Conservation (phyloP, 2,888 invertebrate genomes). For the Amphipoea oculea region DNA sequence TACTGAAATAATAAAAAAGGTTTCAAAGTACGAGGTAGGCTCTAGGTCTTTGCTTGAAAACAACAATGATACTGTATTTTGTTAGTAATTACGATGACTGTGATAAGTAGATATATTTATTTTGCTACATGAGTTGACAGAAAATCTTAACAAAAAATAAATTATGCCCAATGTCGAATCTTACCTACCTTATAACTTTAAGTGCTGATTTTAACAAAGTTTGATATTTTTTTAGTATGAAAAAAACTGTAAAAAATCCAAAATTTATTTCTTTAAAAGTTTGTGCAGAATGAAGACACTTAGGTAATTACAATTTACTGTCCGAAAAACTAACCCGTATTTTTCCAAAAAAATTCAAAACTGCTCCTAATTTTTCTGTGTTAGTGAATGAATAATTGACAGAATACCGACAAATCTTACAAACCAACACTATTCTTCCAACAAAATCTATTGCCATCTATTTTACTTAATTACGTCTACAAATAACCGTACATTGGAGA, state of each 20-base stretch:
- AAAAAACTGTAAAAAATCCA: too few relatives aligned
- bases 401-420: neutral
- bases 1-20: too few relatives aligned
- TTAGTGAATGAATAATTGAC: neutral
- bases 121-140: conserved; percentile 27
- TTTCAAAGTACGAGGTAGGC: neutral
- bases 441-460: neutral
- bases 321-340: neutral
- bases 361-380: neutral
- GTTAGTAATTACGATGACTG: neutral
- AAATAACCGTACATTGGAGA: conserved; percentile 29
- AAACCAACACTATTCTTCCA: neutral
- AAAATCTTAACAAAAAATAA: conserved; percentile 13
- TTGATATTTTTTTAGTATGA: too few relatives aligned
- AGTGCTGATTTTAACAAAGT: too few relatives aligned
- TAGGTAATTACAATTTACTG: neutral
- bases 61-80: conserved; percentile 22
- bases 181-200: too few relatives aligned
- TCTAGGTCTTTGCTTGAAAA: conserved; percentile 14
- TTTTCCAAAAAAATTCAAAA: neutral
- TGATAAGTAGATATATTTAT: conserved; percentile 10
- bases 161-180: neutral
- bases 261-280: too few relatives aligned
- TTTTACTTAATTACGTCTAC: conserved; percentile 28
- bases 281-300: neutral